These are phyloP conservation scores for Euplagia quadripunctaria DNA, from an alignment of 2,888 invertebrate species.

Conservation along the genomic window DNA sequence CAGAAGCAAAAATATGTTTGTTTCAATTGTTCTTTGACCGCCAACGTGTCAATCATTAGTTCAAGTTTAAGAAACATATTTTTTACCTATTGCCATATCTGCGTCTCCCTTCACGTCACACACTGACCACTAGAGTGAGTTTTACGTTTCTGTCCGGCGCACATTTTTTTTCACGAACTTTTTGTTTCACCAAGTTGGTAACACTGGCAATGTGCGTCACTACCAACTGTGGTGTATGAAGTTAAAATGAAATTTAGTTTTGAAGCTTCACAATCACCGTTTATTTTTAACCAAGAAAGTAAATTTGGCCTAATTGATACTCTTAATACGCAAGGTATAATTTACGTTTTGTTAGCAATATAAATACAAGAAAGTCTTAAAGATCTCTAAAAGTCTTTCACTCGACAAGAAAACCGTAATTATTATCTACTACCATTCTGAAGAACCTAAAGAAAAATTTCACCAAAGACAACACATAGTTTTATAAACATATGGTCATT, in stretches of 20 bases:
- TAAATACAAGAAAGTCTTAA: not conserved
- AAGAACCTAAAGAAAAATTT: too few relatives aligned
- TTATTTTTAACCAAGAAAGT: not conserved
- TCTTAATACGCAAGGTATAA: not conserved
- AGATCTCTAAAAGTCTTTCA: not conserved
- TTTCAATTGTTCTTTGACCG: not conserved
- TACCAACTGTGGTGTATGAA: slow-evolving; percentile 50
- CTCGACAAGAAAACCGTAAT: not conserved
- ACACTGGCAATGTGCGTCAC: slow-evolving; percentile 63
- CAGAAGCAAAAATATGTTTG: not conserved
- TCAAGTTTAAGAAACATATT: not conserved
- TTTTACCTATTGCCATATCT: slow-evolving; percentile 47
- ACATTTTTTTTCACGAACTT: slow-evolving; percentile 60
- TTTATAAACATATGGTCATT: too few relatives aligned
- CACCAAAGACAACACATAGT: too few relatives aligned
- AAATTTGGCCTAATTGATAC: not conserved
- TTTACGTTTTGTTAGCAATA: not conserved
- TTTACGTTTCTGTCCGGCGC: slow-evolving; percentile 59
- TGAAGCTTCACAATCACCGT: slow-evolving; percentile 23
- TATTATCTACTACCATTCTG: too few relatives aligned
- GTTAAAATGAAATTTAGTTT: slow-evolving; percentile 63
- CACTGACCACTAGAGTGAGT: slow-evolving; percentile 61
- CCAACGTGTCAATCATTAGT: not conserved
- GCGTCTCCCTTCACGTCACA: slow-evolving; percentile 10
- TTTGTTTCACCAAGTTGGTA: slow-evolving; percentile 72